phyloP scores from a whole-genome alignment of 2,113 vertebrate species.

The Atherinomorus stipes region DNA sequence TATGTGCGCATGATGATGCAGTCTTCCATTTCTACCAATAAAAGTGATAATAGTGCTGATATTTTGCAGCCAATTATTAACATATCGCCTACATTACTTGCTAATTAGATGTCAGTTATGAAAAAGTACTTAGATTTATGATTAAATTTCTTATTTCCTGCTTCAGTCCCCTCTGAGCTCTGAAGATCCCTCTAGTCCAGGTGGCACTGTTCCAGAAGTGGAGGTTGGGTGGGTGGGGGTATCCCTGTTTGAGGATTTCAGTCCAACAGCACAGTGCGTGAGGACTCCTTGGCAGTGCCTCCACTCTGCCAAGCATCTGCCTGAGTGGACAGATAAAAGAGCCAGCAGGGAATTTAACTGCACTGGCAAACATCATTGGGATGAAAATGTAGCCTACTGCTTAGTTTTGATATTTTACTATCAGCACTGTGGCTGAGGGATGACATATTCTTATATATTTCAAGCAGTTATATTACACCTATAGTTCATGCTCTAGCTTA shows the following conservation, averaged over 20 bases:
- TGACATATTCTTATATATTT: not conserved
- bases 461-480: not conserved
- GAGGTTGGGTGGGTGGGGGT: slow-evolving; percentile 6
- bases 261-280: slow-evolving; percentile 55
- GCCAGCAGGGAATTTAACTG: slow-evolving; percentile 37
- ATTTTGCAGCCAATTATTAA: slow-evolving; percentile 13
- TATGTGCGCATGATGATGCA: slow-evolving; percentile 57
- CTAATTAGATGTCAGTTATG: not conserved
- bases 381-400: not conserved
- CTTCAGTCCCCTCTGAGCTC: slow-evolving; percentile 14
- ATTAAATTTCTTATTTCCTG: slow-evolving; percentile 10
- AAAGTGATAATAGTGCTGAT: slow-evolving; percentile 15
- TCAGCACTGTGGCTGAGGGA: not conserved
- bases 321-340: slow-evolving; percentile 50
- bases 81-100: not conserved
- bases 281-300: slow-evolving; percentile 63
- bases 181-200: slow-evolving; percentile 32
- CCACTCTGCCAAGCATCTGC: slow-evolving; percentile 68
- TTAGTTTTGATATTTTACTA: not conserved
- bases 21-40: slow-evolving; percentile 27
- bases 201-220: slow-evolving; percentile 49
- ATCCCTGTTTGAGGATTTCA: slow-evolving; percentile 38
- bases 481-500: not conserved
- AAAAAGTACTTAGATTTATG: not conserved
- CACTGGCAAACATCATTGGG: slow-evolving; percentile 29